Base-by-base conservation (phyloP, 1,140 invertebrate genomes). In the Bombus difficillimus region DNA sequence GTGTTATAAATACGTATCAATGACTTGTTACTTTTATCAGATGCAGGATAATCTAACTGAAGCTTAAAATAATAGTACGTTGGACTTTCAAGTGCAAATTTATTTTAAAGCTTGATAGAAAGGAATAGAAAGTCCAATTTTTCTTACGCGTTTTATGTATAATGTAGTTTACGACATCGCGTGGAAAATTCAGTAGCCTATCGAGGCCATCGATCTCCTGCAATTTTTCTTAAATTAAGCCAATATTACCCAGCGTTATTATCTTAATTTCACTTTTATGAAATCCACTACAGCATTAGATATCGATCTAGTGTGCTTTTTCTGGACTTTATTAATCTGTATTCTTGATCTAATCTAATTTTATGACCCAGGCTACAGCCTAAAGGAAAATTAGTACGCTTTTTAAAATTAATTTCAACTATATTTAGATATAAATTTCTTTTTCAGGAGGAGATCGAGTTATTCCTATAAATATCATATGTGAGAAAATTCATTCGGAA, bases 201-300 rank as follows among this genome's bases (percentile, higher is more conserved):
- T 37, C 22, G 34, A 8, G 15, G 13, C 25, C 34, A 62, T n/a
- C 37, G 75, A 39, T 77, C 15, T 25, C 10, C 2, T 10, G 13
- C 34, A 39, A 77, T 39, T 39, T 59, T 77, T 59, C 53, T 59
- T n/a, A 25, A 39, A 39, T 39, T 43, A 25, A 73, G 3, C 8
- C 43, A 34, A 53, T 39, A 57, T 57, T 39, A 39, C 74, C 5
- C 28, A 32, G 2, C 32, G 9, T 15, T 77, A 62, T 62, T 59
- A 77, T 15, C 57, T 62, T 39, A 77, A 77, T 59, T 76, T 62
- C 34, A 39, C 25, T 77, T 77, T 77, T 62, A n/a, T 77, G 15
- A 37, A 39, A 59, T 39, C 28, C 12, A 37, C 18, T 32, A 3
- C 4, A 13, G 18, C 25, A n/a, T 59, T 77, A 15, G 37, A 77